phyloP scores from a whole-genome alignment of 2,113 vertebrate species.

The Muntiacus reevesi region DNA sequence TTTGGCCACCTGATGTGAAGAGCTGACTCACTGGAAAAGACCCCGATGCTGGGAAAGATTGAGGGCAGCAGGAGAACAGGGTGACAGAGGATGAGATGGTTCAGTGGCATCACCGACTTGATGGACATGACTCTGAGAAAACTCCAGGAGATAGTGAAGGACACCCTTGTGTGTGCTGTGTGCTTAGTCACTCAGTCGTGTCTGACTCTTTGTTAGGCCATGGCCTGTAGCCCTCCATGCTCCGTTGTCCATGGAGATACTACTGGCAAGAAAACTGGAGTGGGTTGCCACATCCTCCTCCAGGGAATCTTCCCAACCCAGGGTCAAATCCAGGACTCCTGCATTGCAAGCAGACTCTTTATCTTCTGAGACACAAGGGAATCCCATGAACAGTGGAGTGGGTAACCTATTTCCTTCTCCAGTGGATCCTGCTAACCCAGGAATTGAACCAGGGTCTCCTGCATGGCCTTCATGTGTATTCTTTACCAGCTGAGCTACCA shows the following conservation, averaged over 20 bases:
- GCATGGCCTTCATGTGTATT: background rate
- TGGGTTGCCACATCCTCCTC: background rate
- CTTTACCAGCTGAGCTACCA: background rate
- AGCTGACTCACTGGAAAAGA: background rate
- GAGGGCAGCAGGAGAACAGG: background rate
- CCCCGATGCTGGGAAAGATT: background rate
- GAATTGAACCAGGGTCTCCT: background rate
- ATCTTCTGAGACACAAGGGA: background rate
- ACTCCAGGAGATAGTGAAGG: background rate
- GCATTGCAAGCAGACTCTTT: background rate
- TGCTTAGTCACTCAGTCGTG: background rate
- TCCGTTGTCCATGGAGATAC: background rate
- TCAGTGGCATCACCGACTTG: background rate
- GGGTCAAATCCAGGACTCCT: background rate
- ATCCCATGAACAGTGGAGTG: background rate
- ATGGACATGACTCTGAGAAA: background rate
- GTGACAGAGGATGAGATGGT: background rate
- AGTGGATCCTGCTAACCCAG: background rate
- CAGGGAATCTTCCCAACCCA: background rate
- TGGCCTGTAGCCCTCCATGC: background rate
- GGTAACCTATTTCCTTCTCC: background rate
- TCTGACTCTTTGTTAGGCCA: background rate
- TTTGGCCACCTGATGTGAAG: background rate
- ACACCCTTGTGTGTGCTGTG: background rate
- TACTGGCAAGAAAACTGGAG: background rate